Base-by-base conservation (phyloP, 2,888 invertebrate species). In the Cosmia pyralina region DNA sequence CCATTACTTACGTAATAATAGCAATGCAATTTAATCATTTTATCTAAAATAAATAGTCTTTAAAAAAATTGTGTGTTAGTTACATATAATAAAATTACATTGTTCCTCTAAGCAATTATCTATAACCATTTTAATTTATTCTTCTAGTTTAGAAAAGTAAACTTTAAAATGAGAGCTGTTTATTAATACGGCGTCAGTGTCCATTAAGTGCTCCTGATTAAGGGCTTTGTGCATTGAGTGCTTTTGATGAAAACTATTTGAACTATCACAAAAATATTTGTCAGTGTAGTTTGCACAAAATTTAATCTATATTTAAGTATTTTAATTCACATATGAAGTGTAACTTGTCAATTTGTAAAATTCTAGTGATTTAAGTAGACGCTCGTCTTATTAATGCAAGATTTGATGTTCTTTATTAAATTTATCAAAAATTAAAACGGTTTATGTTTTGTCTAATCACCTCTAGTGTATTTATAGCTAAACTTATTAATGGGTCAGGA, bases 1-100 rank as follows among this genome's bases (percentile, higher is more conserved):
- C 60, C 1, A 38, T 77, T 0, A 63, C 65, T 0, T 72, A 83
- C 28, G 60, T 83, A 0, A 79, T 85, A 15, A 69, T 62, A 0
- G 60, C 55, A 4, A 60, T 83, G 53, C 83, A 76, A 34, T 53
- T 38, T 17, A 59, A 59, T 48, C 3, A 76, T 34, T 7, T 76
- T 13, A 64, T 64, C 13, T 75, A 58, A 53, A 55, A 38, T 28
- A n/a, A 48, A 48, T 6, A 17, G 6, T 6, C 0, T 0, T 48
- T 17, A 17, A 50, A 50, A 50, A 17, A 0, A 17, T 1, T 48
- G 7, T 48, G 17, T 6, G 48, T 48, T 17, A 48, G 4, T 15
- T 28, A 28, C 28, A 3, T 15, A 46, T 15, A 50, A 2, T 19
- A 50, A 19, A 50, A 19, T 50, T 3, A 50, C 7, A 3, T 48